Percentiles rank a stretch among this genome's conserved stretches.
Conservation (phyloP, 2,888 invertebrate genomes). For the Nysson spinosus region DNA sequence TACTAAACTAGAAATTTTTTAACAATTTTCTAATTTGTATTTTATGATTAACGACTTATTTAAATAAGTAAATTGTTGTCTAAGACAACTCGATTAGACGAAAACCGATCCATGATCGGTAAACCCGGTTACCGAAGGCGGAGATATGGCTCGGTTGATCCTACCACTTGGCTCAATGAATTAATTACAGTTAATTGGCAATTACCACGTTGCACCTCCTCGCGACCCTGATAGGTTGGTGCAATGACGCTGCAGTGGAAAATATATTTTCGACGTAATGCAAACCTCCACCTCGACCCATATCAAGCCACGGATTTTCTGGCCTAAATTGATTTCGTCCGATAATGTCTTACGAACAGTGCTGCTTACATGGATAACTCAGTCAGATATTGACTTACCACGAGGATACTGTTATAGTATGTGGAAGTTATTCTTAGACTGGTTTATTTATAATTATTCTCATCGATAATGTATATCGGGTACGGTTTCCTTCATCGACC, state of each 20-base stretch:
- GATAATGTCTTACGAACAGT: constrained; percentile 21
- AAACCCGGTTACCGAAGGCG: constrained; percentile 21
- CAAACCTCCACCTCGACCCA: constrained; percentile 34
- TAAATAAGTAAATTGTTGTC: constrained; percentile 32
- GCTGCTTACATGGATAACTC: neutral
- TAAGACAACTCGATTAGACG: constrained; percentile 17
- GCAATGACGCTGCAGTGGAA: constrained; percentile 55
- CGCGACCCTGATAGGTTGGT: constrained; percentile 49
- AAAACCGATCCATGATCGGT: constrained; percentile 28
- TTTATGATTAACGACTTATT: constrained; percentile 30
- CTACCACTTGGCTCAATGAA: constrained; percentile 66
- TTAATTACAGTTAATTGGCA: constrained; percentile 73
- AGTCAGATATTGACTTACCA: constrained; percentile 13
- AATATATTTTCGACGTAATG: constrained; percentile 58
- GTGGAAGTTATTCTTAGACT: constrained; percentile 15
- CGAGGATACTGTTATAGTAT: constrained; percentile 18
- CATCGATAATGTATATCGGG: constrained; percentile 30
- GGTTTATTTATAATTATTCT: constrained; percentile 39
- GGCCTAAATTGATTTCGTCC: constrained; percentile 43
- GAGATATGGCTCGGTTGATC: constrained; percentile 47
- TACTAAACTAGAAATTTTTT: too few species aligned
- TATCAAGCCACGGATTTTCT: constrained; percentile 24
- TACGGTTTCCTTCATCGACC: neutral
- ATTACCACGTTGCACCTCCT: constrained; percentile 60
- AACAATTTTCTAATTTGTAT: constrained; percentile 3